These are phyloP conservation scores for Cantharis nigra DNA, from an alignment of 2,888 invertebrate species.

Conservation along the genomic window DNA sequence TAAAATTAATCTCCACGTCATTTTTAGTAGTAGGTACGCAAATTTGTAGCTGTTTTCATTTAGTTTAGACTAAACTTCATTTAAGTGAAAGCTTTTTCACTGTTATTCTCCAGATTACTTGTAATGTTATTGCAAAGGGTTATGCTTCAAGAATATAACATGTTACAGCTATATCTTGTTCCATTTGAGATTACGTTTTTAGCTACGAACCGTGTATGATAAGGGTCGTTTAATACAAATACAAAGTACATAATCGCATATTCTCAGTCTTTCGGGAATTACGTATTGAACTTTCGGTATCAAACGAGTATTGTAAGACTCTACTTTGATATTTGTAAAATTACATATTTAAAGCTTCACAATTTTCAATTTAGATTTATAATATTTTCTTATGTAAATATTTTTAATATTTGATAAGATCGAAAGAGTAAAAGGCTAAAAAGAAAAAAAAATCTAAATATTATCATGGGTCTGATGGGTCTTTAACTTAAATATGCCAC, in stretches of 20 bases:
- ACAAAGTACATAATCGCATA: background rate
- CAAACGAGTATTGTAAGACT: background rate
- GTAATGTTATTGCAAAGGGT: background rate
- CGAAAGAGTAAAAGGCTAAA: too few species aligned
- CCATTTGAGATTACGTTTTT: background rate
- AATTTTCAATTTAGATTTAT: too few species aligned
- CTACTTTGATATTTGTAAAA: background rate
- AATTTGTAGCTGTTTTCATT: background rate
- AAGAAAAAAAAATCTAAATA: too few species aligned
- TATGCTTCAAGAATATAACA: conserved; percentile 5
- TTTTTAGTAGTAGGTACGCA: too few species aligned
- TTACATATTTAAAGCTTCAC: background rate
- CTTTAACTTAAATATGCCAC: too few species aligned
- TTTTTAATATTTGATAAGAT: too few species aligned
- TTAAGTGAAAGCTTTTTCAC: conserved; percentile 7
- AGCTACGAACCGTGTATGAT: conserved; percentile 5
- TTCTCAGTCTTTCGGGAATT: background rate
- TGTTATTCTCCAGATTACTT: background rate
- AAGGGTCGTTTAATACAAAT: conserved; percentile 1
- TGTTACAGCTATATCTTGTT: conserved; percentile 5
- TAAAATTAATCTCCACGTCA: background rate
- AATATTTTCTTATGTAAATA: too few species aligned
- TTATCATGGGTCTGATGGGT: too few species aligned
- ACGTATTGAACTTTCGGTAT: background rate
- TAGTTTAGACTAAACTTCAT: conserved; percentile 1